Conservation (phyloP, 2,888 invertebrate genomes). For the Drosophila anomelani region DNA sequence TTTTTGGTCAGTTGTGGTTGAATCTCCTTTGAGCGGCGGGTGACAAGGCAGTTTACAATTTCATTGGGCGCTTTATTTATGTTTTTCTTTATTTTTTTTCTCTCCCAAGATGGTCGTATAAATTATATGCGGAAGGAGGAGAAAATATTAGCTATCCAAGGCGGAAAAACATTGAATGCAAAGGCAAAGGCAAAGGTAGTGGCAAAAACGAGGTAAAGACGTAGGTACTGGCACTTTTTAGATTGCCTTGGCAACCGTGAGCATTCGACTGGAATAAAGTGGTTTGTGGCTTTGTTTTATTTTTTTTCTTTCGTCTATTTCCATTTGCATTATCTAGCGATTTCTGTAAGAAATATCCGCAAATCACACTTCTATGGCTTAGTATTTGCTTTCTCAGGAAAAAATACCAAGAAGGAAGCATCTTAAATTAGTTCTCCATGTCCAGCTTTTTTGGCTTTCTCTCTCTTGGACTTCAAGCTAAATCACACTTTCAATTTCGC, state of each 20-base stretch:
- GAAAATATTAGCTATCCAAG: slow-evolving; percentile 22
- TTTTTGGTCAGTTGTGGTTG: slow-evolving; percentile 5
- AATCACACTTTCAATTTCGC: slow-evolving; percentile 35
- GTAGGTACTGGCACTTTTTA: slow-evolving; percentile 12
- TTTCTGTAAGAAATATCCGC: slow-evolving; percentile 17
- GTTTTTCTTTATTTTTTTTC: slow-evolving; percentile 39
- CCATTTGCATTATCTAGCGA: slow-evolving; percentile 28
- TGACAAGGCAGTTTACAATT: slow-evolving; percentile 60
- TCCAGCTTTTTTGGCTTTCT: neutral
- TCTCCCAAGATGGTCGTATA: slow-evolving; percentile 8
- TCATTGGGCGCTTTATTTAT: slow-evolving; percentile 44
- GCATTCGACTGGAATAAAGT: slow-evolving; percentile 52
- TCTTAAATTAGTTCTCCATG: slow-evolving; percentile 20
- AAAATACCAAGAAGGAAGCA: neutral
- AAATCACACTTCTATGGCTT: slow-evolving; percentile 15
- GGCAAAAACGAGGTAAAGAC: slow-evolving; percentile 9
- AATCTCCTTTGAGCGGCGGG: slow-evolving; percentile 18
- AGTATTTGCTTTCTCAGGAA: slow-evolving; percentile 7
- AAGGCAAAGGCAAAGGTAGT: neutral
- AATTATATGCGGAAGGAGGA: slow-evolving; percentile 26
- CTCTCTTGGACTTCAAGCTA: neutral
- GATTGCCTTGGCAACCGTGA: slow-evolving; percentile 35
- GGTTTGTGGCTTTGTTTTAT: slow-evolving; percentile 31
- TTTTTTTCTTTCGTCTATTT: slow-evolving; percentile 2
- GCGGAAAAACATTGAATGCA: neutral